Percentiles rank a stretch among this genome's conserved stretches.
phyloP scores from a whole-genome alignment of 1,140 invertebrate genomes.

The Drosophila burlai region DNA sequence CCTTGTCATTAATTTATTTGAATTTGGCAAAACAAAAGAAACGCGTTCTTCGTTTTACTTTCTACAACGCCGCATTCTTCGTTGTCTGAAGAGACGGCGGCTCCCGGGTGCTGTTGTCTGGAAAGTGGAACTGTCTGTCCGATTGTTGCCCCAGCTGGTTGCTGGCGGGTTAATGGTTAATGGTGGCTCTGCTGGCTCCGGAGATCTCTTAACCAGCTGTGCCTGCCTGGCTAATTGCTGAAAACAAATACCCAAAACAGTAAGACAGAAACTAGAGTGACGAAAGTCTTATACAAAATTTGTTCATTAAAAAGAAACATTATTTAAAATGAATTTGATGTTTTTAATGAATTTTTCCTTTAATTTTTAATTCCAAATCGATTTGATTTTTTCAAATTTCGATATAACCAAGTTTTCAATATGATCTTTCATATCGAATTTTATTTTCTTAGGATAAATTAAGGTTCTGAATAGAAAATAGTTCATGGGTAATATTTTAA shows the following conservation, averaged over 20 bases:
- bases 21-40: constrained; percentile 67
- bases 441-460: too few relatives aligned
- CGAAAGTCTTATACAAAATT: background rate
- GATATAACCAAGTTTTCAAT: too few relatives aligned
- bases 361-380: too few relatives aligned
- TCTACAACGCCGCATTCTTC: constrained; percentile 52
- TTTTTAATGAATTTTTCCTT: too few relatives aligned
- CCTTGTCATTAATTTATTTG: constrained; percentile 58
- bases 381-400: too few relatives aligned
- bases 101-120: constrained; percentile 18
- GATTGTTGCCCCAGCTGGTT: constrained; percentile 21
- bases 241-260: background rate
- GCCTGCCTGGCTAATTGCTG: background rate
- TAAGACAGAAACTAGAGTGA: too few relatives aligned
- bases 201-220: constrained; percentile 4
- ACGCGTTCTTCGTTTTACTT: constrained; percentile 66
- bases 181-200: background rate
- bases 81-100: background rate
- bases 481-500: too few relatives aligned
- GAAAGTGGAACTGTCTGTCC: constrained; percentile 46
- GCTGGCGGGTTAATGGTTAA: constrained; percentile 1
- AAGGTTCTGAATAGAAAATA: too few relatives aligned
- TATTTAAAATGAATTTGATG: background rate
- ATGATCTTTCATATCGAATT: too few relatives aligned
- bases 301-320: background rate